phyloP scores from a whole-genome alignment of 1,140 invertebrate species.

The Zophobas atratus region DNA sequence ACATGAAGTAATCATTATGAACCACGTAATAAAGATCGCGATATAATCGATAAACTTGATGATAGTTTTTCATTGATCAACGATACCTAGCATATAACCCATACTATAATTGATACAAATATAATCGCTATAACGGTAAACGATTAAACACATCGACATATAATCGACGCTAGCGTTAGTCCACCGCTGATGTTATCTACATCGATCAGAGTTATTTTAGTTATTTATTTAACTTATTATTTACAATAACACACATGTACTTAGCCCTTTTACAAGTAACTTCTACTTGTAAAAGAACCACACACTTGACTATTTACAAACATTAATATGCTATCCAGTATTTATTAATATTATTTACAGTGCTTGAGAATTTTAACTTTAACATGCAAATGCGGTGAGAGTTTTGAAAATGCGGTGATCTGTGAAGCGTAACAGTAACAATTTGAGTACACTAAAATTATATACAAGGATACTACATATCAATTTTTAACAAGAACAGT shows the following conservation, averaged over 20 bases:
- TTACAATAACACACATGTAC: conserved; percentile 36
- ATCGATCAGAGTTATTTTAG: conserved; percentile 7
- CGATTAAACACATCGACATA: neutral
- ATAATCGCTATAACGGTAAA: neutral
- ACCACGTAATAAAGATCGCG: too few relatives aligned
- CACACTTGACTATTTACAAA: conserved; percentile 28
- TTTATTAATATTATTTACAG: conserved; percentile 32
- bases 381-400: conserved; percentile 40
- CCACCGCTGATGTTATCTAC: conserved; percentile 9
- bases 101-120: too few relatives aligned
- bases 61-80: too few relatives aligned
- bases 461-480: conserved; percentile 27
- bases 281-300: conserved; percentile 30
- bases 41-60: too few relatives aligned
- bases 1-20: too few relatives aligned
- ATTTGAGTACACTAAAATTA: conserved; percentile 18
- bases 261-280: conserved; percentile 26
- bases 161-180: neutral
- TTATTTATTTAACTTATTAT: conserved; percentile 30
- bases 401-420: conserved; percentile 33
- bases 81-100: too few relatives aligned
- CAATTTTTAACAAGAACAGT: conserved; percentile 17
- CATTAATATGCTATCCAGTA: conserved; percentile 33
- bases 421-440: conserved; percentile 34
- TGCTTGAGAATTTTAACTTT: conserved; percentile 24